Conservation (phyloP, 2,797 vertebrate species). For the Melanotaenia nigrans region DNA sequence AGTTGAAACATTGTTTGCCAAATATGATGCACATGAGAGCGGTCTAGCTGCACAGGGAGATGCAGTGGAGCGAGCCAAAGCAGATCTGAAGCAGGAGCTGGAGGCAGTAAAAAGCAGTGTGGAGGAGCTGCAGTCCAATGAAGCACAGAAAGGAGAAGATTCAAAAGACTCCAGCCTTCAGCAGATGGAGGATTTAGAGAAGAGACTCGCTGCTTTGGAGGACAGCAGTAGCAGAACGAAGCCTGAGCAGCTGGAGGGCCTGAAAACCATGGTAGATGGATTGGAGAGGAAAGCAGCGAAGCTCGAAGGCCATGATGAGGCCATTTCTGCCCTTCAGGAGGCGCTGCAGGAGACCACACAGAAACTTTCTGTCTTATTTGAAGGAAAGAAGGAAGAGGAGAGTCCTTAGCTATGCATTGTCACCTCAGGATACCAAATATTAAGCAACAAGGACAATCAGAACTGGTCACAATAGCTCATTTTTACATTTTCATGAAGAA, state of each 20-base stretch:
- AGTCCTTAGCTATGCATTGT: background rate
- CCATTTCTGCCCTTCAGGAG: slow-evolving; percentile 81
- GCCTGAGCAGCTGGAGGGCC: slow-evolving; percentile 84
- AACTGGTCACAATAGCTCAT: background rate
- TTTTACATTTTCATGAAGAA: slow-evolving; percentile 23
- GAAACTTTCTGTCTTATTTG: slow-evolving; percentile 83
- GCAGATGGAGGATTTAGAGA: slow-evolving; percentile 57
- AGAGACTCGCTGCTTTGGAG: slow-evolving; percentile 52
- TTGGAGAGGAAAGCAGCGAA: slow-evolving; percentile 86
- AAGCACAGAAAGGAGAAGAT: slow-evolving; percentile 60
- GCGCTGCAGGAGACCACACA: slow-evolving; percentile 82
- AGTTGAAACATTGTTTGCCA: slow-evolving; percentile 80
- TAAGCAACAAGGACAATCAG: slow-evolving; percentile 28
- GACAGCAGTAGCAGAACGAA: slow-evolving; percentile 69
- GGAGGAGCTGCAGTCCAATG: slow-evolving; percentile 77
- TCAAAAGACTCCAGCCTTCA: slow-evolving; percentile 54
- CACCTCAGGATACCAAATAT: slow-evolving; percentile 22
- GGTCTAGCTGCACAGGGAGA: slow-evolving; percentile 72
- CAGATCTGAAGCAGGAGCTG: slow-evolving; percentile 75
- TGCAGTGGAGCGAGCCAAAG: slow-evolving; percentile 65
- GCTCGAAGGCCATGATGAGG: slow-evolving; percentile 85
- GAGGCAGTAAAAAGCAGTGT: slow-evolving; percentile 81
- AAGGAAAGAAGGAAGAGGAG: slow-evolving; percentile 68
- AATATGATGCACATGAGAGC: slow-evolving; percentile 77
- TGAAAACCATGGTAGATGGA: slow-evolving; percentile 82